Percentiles rank a stretch among this genome's conserved stretches.
Conservation (phyloP, 2,797 vertebrate genomes). For the Neopelma chrysocephalum region DNA sequence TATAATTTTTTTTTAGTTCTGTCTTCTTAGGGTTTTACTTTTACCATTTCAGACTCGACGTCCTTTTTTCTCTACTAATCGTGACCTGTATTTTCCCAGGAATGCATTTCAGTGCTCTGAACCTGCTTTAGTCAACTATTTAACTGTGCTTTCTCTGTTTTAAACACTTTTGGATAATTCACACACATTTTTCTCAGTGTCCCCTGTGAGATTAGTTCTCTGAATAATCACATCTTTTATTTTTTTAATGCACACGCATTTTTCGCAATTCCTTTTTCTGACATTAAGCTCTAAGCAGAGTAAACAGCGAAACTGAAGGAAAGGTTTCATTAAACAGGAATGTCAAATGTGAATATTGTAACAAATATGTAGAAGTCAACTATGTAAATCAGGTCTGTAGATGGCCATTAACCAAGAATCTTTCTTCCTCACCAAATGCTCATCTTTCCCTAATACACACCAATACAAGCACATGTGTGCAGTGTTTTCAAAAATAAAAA, state of each 20-base stretch:
- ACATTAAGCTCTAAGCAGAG: neutral
- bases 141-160: neutral
- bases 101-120: neutral
- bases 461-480: neutral
- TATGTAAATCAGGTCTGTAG: neutral
- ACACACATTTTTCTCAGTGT: neutral
- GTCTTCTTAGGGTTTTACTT: neutral
- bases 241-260: neutral
- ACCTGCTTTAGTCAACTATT: neutral
- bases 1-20: neutral
- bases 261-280: neutral
- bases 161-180: neutral
- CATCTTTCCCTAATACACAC: neutral
- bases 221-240: neutral
- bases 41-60: neutral
- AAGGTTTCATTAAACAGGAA: neutral
- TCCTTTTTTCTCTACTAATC: neutral
- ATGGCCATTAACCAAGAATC: neutral
- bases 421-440: neutral
- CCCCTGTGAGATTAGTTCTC: neutral
- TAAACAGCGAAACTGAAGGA: neutral
- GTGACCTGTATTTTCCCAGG: neutral
- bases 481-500: neutral
- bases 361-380: neutral
- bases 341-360: neutral